Evolutionary conservation across 2,113 vertebrate genomes (phyloP), one percentile per base, ranked within the genome.

Genomic region (Eurystomus gularis): DNA sequence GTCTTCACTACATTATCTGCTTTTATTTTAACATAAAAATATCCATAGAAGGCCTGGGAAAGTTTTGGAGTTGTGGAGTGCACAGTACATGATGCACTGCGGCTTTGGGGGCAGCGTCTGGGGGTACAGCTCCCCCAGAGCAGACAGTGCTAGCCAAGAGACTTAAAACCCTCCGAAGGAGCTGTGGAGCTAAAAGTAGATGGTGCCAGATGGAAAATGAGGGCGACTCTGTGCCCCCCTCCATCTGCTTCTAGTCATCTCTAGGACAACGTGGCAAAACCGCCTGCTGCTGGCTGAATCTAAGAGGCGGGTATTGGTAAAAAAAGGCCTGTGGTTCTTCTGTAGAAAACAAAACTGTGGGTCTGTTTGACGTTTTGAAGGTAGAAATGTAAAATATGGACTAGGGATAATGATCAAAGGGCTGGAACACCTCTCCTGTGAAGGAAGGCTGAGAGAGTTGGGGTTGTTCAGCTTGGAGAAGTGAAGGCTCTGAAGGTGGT

Each of bases 231-330:
- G 2, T 92, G 86, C 77, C 84, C 95, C 61, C 24, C 48, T 80
- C 95, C 95, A 82, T 94, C 95, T 94, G 85, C 88, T 94, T 37
- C 91, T 75, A 64, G 57, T 96, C 88, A 68, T 82, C 57, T 86
- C 60, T 4, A 31, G 92, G 82, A 88, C 71, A 78, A n/a, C 4
- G 40, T 4, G 42, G 72, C 29, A 73, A 66, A 88, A 37, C 81
- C 0, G 18, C 73, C 72, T 66, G 86, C 89, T 62, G 93, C 42
- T 21, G 93, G 79, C 7, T n/a, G 37, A 40, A 9, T 5, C 31
- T 28, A 11, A 46, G 55, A 64, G 70, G 37, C 0, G 0, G 65
- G 8, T 37, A 60, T 11, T 2, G 55, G 60, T 49, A 7, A 42
- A n/a, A 73, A 31, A 54, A 13, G 39, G 3, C 7, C 21, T 13